These are phyloP conservation scores for Simalia tracyae DNA, from an alignment of 2,797 vertebrate species.

Conservation along the genomic window DNA sequence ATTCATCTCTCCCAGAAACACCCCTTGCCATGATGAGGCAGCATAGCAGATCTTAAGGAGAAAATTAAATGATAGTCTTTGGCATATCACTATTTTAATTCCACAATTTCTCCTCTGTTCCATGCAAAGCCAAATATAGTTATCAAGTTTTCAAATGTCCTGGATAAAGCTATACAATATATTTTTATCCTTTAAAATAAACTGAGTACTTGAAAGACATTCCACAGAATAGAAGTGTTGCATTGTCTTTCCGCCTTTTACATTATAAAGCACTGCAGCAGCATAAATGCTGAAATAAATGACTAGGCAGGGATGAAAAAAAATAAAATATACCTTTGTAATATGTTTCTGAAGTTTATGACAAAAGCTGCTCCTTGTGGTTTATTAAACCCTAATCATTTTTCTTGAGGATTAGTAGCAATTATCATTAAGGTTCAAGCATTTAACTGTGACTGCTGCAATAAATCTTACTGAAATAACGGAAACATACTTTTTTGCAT, in stretches of 20 bases:
- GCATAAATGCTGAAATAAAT: conserved; percentile 39
- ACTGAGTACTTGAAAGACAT: neutral
- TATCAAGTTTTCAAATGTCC: neutral
- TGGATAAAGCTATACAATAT: neutral
- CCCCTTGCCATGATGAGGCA: too few relatives aligned
- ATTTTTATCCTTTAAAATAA: neutral
- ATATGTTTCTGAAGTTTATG: conserved; percentile 68
- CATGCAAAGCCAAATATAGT: neutral
- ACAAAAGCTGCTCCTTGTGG: conserved; percentile 67
- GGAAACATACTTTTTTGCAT: conserved; percentile 86
- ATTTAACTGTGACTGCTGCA: conserved; percentile 88
- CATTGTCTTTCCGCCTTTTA: neutral
- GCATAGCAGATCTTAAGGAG: too few relatives aligned
- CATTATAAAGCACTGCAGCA: neutral
- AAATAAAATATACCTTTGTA: conserved; percentile 65
- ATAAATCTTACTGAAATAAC: conserved; percentile 99
- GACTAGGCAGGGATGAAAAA: conserved; percentile 11
- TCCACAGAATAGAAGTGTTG: neutral
- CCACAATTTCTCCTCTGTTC: neutral
- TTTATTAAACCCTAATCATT: conserved; percentile 79
- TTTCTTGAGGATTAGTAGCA: conserved; percentile 88
- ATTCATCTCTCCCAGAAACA: too few relatives aligned
- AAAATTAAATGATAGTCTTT: neutral
- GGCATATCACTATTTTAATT: neutral
- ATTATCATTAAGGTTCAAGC: conserved; percentile 92